Conservation (phyloP, 2,113 vertebrate species). For the Shinisaurus crocodilurus region DNA sequence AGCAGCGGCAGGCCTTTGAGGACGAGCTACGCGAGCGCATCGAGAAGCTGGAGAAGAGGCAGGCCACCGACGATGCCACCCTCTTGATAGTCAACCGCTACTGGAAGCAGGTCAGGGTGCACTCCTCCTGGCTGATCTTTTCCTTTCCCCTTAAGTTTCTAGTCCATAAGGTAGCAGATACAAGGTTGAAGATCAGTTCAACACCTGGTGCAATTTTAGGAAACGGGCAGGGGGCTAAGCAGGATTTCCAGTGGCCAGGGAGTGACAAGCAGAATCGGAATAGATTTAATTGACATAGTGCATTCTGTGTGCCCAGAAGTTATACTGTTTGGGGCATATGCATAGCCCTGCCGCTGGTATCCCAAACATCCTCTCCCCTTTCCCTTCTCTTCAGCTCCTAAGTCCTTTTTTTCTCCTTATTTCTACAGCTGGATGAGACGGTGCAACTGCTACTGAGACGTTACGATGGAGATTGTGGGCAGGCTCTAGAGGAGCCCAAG, state of each 20-base stretch:
- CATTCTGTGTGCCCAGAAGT: background rate
- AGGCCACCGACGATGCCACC: constrained; percentile 92
- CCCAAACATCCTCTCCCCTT: too few species aligned
- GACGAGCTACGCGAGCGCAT: constrained; percentile 93
- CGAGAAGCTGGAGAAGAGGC: constrained; percentile 93
- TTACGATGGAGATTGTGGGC: constrained; percentile 75
- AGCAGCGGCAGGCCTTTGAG: constrained; percentile 91
- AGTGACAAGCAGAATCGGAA: background rate
- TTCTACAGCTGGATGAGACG: constrained; percentile 85
- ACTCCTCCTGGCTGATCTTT: too few species aligned
- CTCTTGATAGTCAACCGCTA: constrained; percentile 92
- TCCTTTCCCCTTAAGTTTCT: too few species aligned
- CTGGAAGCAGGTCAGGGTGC: constrained; percentile 86
- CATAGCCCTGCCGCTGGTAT: background rate
- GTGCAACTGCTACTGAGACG: constrained; percentile 82
- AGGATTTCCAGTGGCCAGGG: background rate
- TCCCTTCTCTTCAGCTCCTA: background rate
- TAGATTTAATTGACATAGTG: background rate
- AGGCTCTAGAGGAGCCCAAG: constrained; percentile 28
- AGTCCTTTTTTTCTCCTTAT: constrained; percentile 30
- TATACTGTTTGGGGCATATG: too few species aligned
- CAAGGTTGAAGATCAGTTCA: background rate
- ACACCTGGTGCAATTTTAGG: background rate
- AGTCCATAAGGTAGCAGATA: too few species aligned
- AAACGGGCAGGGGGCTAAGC: background rate